Evolutionary conservation across 1,140 invertebrate species (phyloP), one percentile per base, ranked within the genome.

Genomic region (Ridgeia piscesae): DNA sequence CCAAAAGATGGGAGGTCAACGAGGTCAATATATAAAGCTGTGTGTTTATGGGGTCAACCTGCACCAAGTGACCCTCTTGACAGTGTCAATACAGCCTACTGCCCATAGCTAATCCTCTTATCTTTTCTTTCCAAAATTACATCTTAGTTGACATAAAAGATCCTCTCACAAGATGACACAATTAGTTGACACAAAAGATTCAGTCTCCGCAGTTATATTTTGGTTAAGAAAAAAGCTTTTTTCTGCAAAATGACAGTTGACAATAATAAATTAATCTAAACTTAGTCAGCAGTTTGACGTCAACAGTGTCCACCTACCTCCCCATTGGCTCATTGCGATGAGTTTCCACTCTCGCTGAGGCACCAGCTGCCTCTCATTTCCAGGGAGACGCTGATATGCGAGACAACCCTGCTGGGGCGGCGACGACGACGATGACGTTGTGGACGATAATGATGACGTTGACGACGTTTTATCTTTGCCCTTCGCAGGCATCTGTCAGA

Each of bases 331-430:
- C 77, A 96, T 96, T 6, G 97, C 97, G 93, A 98, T 97, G 35
- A 98, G 94, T 94, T 97, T 97, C 97, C 97, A 97, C 94, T 97
- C 97, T 48, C 96, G 96, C 92, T 97, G 97, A n/a, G 50, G 89
- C 91, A 91, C 35, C 35, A 88, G 34, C 34, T 92, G 91, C 42
- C 33, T 34, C 92, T 92, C 58, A 89, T 50, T 77, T 58, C 91
- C 42, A 27, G 34, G n/a, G 33, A n/a, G 11, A n/a, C 50, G 31
- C 34, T 93, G 77, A 42, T n/a, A 11, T 77, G 50, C n/a, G 34
- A 58, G n/a, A 88, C 91, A 88, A 50, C 91, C 42, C 88, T 88
- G 35, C 48, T 92, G 48, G 31, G 58, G 88, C 88, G 91, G 89
- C 14, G 89, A 91, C 4, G 89, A n/a, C 42, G 91, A 58, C 33